Conservation (phyloP, 2,113 vertebrate species). For the Xiphias gladius region DNA sequence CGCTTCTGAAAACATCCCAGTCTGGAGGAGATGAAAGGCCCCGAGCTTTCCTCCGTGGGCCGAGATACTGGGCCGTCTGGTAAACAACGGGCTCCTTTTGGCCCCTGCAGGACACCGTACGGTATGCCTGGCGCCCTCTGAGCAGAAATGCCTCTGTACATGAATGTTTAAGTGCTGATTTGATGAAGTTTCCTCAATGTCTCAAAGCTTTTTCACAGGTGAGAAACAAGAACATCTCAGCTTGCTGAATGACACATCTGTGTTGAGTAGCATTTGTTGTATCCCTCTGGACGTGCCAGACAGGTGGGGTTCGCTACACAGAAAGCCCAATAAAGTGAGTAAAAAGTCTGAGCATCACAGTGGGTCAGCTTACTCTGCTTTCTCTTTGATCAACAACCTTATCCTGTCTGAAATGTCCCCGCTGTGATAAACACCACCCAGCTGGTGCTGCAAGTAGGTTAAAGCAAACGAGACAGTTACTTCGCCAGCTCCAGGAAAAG, state of each 20-base stretch:
- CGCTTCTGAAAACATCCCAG: constrained; percentile 69
- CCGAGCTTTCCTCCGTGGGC: constrained; percentile 38
- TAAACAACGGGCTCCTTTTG: constrained; percentile 40
- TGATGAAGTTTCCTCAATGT: constrained; percentile 13
- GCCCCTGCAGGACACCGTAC: constrained; percentile 60
- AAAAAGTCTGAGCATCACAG: constrained; percentile 4
- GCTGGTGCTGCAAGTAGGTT: constrained; percentile 57
- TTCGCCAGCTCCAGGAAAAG: constrained; percentile 32
- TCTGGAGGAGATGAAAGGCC: constrained; percentile 73
- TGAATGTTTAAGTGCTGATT: constrained; percentile 39
- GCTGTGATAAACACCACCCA: constrained; percentile 48
- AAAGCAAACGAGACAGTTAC: constrained; percentile 50
- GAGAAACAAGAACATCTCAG: not conserved
- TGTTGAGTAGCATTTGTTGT: constrained; percentile 60
- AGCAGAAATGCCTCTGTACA: not conserved
- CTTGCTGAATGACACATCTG: constrained; percentile 55
- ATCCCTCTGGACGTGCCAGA: constrained; percentile 19
- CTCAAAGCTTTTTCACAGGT: constrained; percentile 36
- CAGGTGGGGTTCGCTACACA: constrained; percentile 34
- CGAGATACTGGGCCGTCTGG: constrained; percentile 28
- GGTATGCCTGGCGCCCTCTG: not conserved
- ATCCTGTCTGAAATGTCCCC: constrained; percentile 27
- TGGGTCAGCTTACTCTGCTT: constrained; percentile 12
- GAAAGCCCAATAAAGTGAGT: not conserved
- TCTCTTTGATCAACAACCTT: constrained; percentile 53